These are phyloP conservation scores for Nysson spinosus DNA, from an alignment of 2,888 invertebrate species.

Conservation along the genomic window DNA sequence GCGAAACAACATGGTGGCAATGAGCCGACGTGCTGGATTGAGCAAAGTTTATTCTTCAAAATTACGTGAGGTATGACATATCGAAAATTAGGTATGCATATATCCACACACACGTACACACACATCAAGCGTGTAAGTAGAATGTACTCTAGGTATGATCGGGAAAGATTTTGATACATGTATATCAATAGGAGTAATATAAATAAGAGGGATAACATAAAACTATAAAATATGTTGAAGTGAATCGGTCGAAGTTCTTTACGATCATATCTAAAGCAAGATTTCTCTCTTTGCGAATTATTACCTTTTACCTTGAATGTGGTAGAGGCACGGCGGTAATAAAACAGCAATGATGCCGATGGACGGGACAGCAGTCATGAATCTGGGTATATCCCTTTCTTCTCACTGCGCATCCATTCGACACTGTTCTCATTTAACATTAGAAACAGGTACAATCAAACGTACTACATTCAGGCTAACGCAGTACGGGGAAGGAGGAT, in stretches of 20 bases:
- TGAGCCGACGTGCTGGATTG: slow-evolving; percentile 17
- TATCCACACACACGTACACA: slow-evolving; percentile 37
- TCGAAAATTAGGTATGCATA: slow-evolving; percentile 33
- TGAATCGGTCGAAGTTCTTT: too few species aligned
- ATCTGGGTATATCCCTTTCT: slow-evolving; percentile 73
- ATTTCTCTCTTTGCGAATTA: slow-evolving; percentile 58
- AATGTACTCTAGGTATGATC: slow-evolving; percentile 52
- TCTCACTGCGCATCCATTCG: slow-evolving; percentile 71
- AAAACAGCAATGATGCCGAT: slow-evolving; percentile 74
- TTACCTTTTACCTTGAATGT: slow-evolving; percentile 73
- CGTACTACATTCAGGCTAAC: slow-evolving; percentile 48
- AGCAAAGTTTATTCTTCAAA: slow-evolving; percentile 10
- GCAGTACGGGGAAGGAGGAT: slow-evolving; percentile 47
- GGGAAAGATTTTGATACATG: slow-evolving; percentile 18
- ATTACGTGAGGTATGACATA: slow-evolving; percentile 32
- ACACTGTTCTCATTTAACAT: slow-evolving; percentile 73
- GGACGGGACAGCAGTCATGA: slow-evolving; percentile 74
- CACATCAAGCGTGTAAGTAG: slow-evolving; percentile 55
- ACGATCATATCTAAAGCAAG: slow-evolving; percentile 58
- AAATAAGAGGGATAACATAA: too few species aligned
- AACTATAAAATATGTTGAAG: too few species aligned
- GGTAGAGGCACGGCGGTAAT: slow-evolving; percentile 72
- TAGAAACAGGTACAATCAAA: slow-evolving; percentile 68
- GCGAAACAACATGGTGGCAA: slow-evolving; percentile 23
- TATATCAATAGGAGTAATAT: neutral